phyloP scores from a whole-genome alignment of 2,888 invertebrate genomes.

The Ophion ellenae region DNA sequence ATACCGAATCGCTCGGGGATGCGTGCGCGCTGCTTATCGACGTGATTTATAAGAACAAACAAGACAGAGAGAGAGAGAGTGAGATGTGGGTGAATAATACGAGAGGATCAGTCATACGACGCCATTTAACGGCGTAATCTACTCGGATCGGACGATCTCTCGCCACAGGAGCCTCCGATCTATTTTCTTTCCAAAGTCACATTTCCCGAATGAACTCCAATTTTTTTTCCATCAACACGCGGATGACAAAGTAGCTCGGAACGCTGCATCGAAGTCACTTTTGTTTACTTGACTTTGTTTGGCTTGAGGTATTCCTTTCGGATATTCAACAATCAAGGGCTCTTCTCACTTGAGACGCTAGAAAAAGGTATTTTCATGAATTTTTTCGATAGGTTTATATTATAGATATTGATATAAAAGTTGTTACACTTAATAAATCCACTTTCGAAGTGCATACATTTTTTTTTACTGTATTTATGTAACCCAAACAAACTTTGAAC shows the following conservation, averaged over 20 bases:
- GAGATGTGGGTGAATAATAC: conserved; percentile 34
- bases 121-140: conserved; percentile 79
- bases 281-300: too few species aligned
- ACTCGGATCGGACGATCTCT: conserved; percentile 72
- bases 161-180: conserved; percentile 68
- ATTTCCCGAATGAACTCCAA: not conserved
- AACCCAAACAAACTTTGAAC: too few species aligned
- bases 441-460: too few species aligned
- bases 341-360: too few species aligned
- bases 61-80: conserved; percentile 63
- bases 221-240: not conserved
- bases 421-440: too few species aligned
- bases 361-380: too few species aligned
- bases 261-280: too few species aligned
- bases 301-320: too few species aligned
- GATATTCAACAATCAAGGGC: too few species aligned
- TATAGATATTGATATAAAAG: too few species aligned
- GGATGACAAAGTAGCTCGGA: not conserved
- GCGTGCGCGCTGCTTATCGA: conserved; percentile 75
- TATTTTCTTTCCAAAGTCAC: not conserved
- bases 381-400: too few species aligned
- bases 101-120: conserved; percentile 74
- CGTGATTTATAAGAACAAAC: conserved; percentile 83
- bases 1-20: conserved; percentile 58
- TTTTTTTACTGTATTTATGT: too few species aligned